Base-by-base conservation (phyloP, 1,140 invertebrate species). In the Ctenoplectra terminalis region DNA sequence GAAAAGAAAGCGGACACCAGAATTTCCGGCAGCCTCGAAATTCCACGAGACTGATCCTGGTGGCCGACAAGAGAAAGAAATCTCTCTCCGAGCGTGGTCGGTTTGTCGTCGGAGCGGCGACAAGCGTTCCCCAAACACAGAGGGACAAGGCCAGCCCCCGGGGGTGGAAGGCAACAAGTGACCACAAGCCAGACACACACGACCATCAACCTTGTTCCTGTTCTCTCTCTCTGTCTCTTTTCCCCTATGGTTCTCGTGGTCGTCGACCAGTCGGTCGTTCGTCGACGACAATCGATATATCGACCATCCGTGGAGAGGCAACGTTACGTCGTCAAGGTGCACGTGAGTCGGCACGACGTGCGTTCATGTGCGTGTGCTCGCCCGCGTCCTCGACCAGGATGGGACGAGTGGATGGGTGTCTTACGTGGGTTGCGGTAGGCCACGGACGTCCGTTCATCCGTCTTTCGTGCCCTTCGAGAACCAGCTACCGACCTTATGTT, bases 151-250 rank as follows among this genome's bases (percentile, higher is more conserved):
- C 88, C 89, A 90, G 76, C 90, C 89, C 90, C 83, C 86, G 88
- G 90, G 92, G 91, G 91, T 91, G 90, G 90, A 75, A 89, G 92
- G 92, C 92, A 93, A 93, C 92, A 93, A 93, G 92, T 93, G 92
- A 93, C 91, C 91, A 91, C 90, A 91, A 87, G 86, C 80, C 87
- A 90, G 87, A 90, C 89, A 85, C 84, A 87, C 87, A 85, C 79
- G 77, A 73, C 66, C 86, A 72, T 87, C 81, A 84, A 61, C 75
- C 63, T 56, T 54, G n/a, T 61, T 71, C 50, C 50, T 69, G 64
- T 56, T 74, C 52, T 52, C 58, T 80, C 11, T n/a, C n/a, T n/a
- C n/a, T n/a, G n/a, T n/a, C n/a, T n/a, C n/a, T n/a, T n/a, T n/a
- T n/a, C 29, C 54, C 20, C 64, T 31, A n/a, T 46, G 37, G 58